A percentile compares a stretch with the other conserved stretches of the same genome.
These are phyloP conservation scores for Bos taurus DNA, from an alignment of 2,113 vertebrate genomes.

Conservation along the genomic window ARS-UCD2.0 NC_037337.1:100935001-100935500, in stretches of 20 bases:
- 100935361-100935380: not conserved
- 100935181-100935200: not conserved
- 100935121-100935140: not conserved
- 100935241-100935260: rapidly evolving
- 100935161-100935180: constrained; percentile 27
- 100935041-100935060: not conserved
- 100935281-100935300: not conserved
- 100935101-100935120: rapidly evolving
- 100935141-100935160: constrained; percentile 33
- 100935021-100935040: not conserved
- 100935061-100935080: not conserved
- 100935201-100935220: not conserved
- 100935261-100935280: not conserved
- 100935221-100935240: not conserved
- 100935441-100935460: not conserved
- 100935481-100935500: not conserved
- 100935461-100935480: not conserved
- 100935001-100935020: not conserved
- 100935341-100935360: rapidly evolving
- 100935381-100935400: too few relatives aligned
- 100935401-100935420: not conserved
- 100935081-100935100: not conserved
- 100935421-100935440: not conserved
- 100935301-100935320: not conserved
- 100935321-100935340: rapidly evolving